Base-by-base conservation (phyloP, 2,113 vertebrate species). In the Gulo gulo region DNA sequence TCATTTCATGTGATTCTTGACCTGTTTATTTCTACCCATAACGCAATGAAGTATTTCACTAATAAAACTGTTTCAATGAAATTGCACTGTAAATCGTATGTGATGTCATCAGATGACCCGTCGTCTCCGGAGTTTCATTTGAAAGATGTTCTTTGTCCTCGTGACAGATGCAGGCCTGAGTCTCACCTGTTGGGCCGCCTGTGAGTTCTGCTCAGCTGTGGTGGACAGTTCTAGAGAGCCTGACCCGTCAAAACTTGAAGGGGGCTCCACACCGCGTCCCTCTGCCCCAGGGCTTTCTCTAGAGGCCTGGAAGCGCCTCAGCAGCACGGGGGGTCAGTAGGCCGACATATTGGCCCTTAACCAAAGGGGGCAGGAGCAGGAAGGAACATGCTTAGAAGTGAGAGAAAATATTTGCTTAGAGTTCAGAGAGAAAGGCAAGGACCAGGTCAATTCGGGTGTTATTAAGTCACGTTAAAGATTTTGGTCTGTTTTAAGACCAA, bases 11-110 rank as follows among this genome's bases (percentile, higher is more conserved):
- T 93, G 63, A 95, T 88, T 82, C 91, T 92, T 88, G 67, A 84
- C 23, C 39, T 90, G 91, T 86, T 92, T 97, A 85, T 95, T 97
- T 97, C 85, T 97, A 91, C 69, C 69, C 52, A 91, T 94, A 94
- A 94, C 91, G 47, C 79, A 96, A 95, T 80, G 50, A 95, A 89
- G 50, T 96, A 91, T 97, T 97, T 97, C 92, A 97, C 96, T 98
- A 98, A 98, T 98, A 97, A 98, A 76, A 80, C 16, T 45, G 34
- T 97, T 97, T 97, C n/a, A 95, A 97, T 61, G 69, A 96, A 96
- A 91, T 76, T 91, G 16, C 50, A 69, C 63, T 79, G 55, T 69
- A 88, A 96, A 31, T 79, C 26, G 7, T 90, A 76, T 82, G 73
- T 87, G 26, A 42, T 84, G 83, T 96, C 71, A 63, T 88, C n/a